A percentile compares a stretch with the other conserved stretches of the same genome.
Evolutionary conservation across 2,888 invertebrate species (phyloP).

Genomic region (Protodeltote pygarga): DNA sequence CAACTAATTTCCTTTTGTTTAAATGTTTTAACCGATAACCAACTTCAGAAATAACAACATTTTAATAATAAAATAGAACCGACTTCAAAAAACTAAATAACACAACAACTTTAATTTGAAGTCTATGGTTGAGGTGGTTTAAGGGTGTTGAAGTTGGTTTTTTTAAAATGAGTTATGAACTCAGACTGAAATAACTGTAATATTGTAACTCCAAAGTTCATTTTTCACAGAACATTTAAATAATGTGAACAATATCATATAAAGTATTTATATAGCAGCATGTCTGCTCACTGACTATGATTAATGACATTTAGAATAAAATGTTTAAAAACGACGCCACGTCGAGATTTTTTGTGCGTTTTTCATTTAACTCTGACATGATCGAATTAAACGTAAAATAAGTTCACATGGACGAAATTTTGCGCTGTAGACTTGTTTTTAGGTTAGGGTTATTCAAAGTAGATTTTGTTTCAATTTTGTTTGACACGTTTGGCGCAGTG

Average conservation of each 20-base stretch:
- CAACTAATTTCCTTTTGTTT: too few species aligned
- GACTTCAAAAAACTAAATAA: too few species aligned
- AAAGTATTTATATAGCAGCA: slow-evolving; percentile 26
- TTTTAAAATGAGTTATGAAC: neutral
- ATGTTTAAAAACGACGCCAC: slow-evolving; percentile 13
- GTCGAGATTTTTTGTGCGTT: slow-evolving; percentile 1
- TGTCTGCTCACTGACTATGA: slow-evolving; percentile 23
- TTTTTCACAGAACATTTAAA: slow-evolving; percentile 33
- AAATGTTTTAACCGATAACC: too few species aligned
- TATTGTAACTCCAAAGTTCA: slow-evolving; percentile 18
- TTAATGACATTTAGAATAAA: slow-evolving; percentile 34
- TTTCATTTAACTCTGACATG: slow-evolving; percentile 27
- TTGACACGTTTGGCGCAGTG: too few species aligned
- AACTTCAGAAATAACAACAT: too few species aligned
- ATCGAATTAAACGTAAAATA: slow-evolving; percentile 29
- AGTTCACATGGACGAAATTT: slow-evolving; percentile 1
- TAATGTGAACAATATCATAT: slow-evolving; percentile 39
- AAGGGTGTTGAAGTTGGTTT: neutral
- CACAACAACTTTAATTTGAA: too few species aligned
- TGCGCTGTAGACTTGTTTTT: neutral
- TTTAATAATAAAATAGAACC: too few species aligned
- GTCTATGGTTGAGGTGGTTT: too few species aligned
- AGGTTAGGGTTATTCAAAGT: neutral
- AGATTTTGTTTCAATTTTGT: too few species aligned
- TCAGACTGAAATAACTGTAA: slow-evolving; percentile 4